Evolutionary conservation across 2,113 vertebrate genomes (phyloP).

Genomic region (Chloropsis hardwickii): DNA sequence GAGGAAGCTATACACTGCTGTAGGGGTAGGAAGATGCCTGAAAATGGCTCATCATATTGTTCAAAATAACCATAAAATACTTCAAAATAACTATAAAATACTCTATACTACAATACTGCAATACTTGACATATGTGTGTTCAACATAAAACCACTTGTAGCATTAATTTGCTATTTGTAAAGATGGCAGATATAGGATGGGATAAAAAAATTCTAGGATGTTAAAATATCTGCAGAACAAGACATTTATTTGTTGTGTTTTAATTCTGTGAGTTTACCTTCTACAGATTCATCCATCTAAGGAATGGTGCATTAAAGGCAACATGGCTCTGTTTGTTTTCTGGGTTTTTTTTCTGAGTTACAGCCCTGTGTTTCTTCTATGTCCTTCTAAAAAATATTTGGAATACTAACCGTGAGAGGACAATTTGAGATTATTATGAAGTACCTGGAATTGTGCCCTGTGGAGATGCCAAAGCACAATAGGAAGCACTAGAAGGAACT

Average conservation of each 20-base stretch:
- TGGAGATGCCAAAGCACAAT: background rate
- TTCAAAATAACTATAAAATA: background rate
- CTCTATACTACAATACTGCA: too few relatives aligned
- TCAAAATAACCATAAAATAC: background rate
- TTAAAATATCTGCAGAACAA: background rate
- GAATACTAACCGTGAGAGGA: background rate
- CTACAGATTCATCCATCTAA: background rate
- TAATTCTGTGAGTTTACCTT: background rate
- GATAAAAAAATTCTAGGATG: background rate
- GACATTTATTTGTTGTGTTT: background rate
- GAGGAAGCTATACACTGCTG: background rate
- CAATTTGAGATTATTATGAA: background rate
- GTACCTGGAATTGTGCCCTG: background rate
- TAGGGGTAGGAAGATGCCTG: background rate
- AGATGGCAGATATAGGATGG: accelerated
- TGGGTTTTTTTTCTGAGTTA: accelerated
- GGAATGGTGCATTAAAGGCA: background rate
- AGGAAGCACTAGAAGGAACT: background rate
- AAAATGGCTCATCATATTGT: background rate
- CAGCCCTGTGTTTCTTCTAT: background rate
- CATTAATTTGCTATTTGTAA: background rate
- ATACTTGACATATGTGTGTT: accelerated
- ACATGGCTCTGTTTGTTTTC: background rate
- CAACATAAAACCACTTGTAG: background rate
- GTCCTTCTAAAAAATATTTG: background rate